Evolutionary conservation across 2,113 vertebrate species (phyloP).

Genomic region (Hemiprocne comata): DNA sequence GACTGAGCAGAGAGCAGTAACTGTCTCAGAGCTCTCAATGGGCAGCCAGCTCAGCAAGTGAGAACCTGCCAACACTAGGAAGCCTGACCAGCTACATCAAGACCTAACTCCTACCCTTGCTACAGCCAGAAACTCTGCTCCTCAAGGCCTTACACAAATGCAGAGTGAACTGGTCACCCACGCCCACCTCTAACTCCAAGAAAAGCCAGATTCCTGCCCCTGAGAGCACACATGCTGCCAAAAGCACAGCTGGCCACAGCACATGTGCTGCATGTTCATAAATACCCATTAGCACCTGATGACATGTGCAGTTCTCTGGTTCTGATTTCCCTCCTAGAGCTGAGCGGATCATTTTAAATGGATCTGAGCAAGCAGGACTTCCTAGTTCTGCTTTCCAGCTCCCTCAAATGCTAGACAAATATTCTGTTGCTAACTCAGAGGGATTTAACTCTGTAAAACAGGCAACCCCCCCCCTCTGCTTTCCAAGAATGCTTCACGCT

Average conservation of each 20-base stretch:
- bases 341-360: not conserved
- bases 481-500: not conserved
- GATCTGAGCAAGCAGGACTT: not conserved
- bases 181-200: not conserved
- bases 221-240: not conserved
- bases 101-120: accelerated
- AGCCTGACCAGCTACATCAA: not conserved
- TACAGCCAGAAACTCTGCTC: not conserved
- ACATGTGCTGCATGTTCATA: not conserved
- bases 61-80: not conserved
- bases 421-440: not conserved
- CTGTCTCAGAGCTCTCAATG: not conserved
- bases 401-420: not conserved
- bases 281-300: not conserved
- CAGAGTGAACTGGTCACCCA: not conserved
- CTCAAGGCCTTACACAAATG: not conserved
- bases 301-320: not conserved
- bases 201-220: not conserved
- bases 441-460: not conserved
- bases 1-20: not conserved
- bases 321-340: not conserved
- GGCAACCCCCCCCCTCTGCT: not conserved
- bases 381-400: not conserved
- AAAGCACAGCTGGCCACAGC: not conserved
- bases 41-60: not conserved